Evolutionary conservation across 2,888 invertebrate genomes (phyloP), one percentile per base, ranked within the genome.

Genomic region (Drosophila barbarae): DNA sequence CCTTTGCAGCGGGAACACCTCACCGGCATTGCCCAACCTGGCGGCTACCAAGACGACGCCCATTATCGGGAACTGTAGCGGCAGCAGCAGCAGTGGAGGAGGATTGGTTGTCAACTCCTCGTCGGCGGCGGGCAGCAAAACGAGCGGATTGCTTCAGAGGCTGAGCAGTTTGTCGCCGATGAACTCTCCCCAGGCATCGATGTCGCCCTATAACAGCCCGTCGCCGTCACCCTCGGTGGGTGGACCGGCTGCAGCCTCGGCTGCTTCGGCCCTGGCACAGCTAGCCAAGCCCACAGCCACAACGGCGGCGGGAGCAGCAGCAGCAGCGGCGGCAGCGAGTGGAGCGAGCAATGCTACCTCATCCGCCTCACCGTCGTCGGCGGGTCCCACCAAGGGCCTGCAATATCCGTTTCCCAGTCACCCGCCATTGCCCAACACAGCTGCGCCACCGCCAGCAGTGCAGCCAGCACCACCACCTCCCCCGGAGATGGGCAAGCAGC

Each of bases 351-450:
- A 39, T 21, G 50, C 18, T 35, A 50, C 35, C 13, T 35, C 54
- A 3, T 46, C 73, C 3, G 12, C 66, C 13, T 68, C 72, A 5
- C 69, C 78, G 47, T 85, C 35, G 3, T 84, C 35, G 4, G 64
- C 78, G 46, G 87, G 42, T 63, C 75, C 65, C 74, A 90, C 80
- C 61, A 91, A 87, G 87, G 90, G 82, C 73, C 90, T 93, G 74
- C 95, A 94, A 88, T 95, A 94, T 90, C 95, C 94, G 50, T 95
- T 94, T 90, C 94, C 94, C 74, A 93, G 93, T 87, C 95, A 94
- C 89, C 94, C 94, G 80, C 94, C 94, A 71, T 88, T 91, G 76
- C 90, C 91, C 41, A 85, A 84, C 58, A 82, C 86, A n/a, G 88
- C 90, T 26, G 84, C 88, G 21, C 81, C 87, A 46, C 77, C 86